These are phyloP conservation scores for Mythimna pallens DNA, from an alignment of 2,888 invertebrate species.

Conservation along the genomic window DNA sequence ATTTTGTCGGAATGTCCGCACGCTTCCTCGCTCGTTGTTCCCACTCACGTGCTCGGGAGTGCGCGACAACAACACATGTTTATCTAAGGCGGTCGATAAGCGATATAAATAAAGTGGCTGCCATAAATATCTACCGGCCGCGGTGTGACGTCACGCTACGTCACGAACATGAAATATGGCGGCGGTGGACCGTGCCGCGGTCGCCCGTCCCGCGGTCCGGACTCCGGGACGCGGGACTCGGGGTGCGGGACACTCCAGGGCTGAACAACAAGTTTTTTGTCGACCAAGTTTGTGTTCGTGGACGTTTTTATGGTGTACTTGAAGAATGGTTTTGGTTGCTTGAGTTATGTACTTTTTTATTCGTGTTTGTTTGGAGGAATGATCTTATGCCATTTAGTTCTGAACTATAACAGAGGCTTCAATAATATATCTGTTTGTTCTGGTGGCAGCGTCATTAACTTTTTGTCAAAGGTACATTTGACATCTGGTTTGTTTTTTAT, in stretches of 20 bases:
- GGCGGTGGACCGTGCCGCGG: conserved; percentile 48
- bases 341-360: conserved; percentile 46
- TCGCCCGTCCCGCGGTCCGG: conserved; percentile 24
- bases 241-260: conserved; percentile 42
- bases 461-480: background rate
- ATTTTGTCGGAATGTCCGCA: background rate
- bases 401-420: background rate
- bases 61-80: conserved; percentile 58
- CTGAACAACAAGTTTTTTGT: conserved; percentile 43
- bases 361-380: conserved; percentile 20
- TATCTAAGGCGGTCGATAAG: conserved; percentile 58
- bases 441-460: background rate
- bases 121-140: conserved; percentile 57
- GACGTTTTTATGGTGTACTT: conserved; percentile 49
- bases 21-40: conserved; percentile 1
- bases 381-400: background rate
- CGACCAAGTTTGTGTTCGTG: conserved; percentile 26
- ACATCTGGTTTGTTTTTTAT: background rate
- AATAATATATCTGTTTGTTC: background rate
- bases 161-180: conserved; percentile 61
- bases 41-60: conserved; percentile 28
- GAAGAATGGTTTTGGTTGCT: conserved; percentile 41
- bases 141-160: conserved; percentile 59
- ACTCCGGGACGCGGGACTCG: background rate
- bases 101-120: conserved; percentile 63